Conservation (phyloP, 2,797 vertebrate genomes). For the Coranthus polyacanthus region DNA sequence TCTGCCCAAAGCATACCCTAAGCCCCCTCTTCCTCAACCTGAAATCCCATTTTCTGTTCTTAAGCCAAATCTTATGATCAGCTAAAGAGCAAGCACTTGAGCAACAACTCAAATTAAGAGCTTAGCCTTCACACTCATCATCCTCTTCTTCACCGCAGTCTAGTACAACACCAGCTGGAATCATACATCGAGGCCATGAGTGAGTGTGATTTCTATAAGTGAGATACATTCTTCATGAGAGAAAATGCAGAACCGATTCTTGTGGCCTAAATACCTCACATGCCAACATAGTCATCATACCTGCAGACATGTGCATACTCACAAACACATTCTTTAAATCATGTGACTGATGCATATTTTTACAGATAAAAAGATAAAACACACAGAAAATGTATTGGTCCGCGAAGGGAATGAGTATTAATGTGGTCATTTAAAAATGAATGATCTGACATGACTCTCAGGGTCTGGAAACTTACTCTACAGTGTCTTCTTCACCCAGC, state of each 20-base stretch:
- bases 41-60: background rate
- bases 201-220: background rate
- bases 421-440: constrained; percentile 2
- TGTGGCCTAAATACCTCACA: constrained; percentile 26
- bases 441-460: background rate
- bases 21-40: background rate
- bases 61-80: constrained; percentile 12
- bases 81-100: constrained; percentile 6
- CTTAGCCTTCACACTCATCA: constrained; percentile 8
- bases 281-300: constrained; percentile 16
- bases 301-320: background rate
- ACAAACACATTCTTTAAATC: constrained; percentile 10
- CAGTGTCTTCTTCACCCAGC: constrained; percentile 82
- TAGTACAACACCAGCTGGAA: background rate
- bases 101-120: constrained; percentile 20
- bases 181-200: background rate
- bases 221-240: background rate
- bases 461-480: constrained; percentile 71
- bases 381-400: no score
- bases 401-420: background rate
- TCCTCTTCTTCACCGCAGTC: background rate
- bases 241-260: background rate
- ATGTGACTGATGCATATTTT: constrained; percentile 21
- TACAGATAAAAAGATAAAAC: constrained; percentile 26
- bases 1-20: background rate